phyloP scores from a whole-genome alignment of 1,140 invertebrate species.

The Andricus grossulariae region DNA sequence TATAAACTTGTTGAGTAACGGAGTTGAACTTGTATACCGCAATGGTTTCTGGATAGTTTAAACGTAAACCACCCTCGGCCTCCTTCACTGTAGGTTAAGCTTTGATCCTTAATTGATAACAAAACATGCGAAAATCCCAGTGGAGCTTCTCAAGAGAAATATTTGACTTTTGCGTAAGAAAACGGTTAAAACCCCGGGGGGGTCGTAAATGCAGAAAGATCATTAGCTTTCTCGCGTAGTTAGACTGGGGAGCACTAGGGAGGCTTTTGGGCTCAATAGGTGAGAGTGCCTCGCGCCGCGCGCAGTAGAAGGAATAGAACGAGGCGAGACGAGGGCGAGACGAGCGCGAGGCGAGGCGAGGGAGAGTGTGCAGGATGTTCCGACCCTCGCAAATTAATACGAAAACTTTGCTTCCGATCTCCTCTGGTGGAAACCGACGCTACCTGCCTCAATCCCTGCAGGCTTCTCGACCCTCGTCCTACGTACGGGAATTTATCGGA shows the following conservation, averaged over 20 bases:
- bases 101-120: conserved; percentile 24
- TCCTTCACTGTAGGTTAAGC: background rate
- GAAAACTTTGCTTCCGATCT: conserved; percentile 54
- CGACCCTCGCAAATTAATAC: conserved; percentile 55
- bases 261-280: conserved; percentile 28
- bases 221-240: conserved; percentile 56
- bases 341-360: background rate
- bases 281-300: background rate
- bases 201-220: conserved; percentile 57
- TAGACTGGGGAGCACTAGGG: conserved; percentile 30
- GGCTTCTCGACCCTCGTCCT: conserved; percentile 39
- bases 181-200: conserved; percentile 49
- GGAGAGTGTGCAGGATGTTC: conserved; percentile 35
- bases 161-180: conserved; percentile 55
- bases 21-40: conserved; percentile 17
- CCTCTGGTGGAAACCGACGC: conserved; percentile 42
- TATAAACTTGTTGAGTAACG: conserved; percentile 14
- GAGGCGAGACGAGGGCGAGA: too few relatives aligned
- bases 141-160: conserved; percentile 47
- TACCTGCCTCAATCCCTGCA: conserved; percentile 47
- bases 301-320: background rate
- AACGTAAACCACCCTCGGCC: conserved; percentile 1
- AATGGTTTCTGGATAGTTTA: conserved; percentile 14
- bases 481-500: conserved; percentile 46
- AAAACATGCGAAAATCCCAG: conserved; percentile 16